These are phyloP conservation scores for Malurus cyaneus DNA, from an alignment of 2,113 vertebrate species.

Conservation along the genomic window DNA sequence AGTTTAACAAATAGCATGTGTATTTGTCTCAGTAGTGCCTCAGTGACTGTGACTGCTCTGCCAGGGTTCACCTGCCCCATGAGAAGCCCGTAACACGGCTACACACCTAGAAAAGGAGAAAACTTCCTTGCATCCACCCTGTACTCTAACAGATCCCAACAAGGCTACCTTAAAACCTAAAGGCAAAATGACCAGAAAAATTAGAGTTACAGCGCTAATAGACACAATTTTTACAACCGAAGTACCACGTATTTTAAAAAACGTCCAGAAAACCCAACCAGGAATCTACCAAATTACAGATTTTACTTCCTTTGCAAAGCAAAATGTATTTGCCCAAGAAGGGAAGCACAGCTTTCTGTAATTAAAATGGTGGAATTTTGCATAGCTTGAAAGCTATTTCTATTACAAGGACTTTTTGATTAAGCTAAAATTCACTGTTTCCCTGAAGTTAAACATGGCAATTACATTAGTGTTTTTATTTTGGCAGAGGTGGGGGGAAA, in stretches of 20 bases:
- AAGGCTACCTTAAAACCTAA: not conserved
- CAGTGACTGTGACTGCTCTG: not conserved
- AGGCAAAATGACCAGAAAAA: not conserved
- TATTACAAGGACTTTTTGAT: not conserved
- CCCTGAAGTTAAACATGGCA: not conserved
- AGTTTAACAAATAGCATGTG: not conserved
- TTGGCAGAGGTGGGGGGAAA: not conserved
- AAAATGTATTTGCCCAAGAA: not conserved
- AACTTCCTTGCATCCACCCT: not conserved
- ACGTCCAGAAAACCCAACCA: not conserved
- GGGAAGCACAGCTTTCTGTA: not conserved
- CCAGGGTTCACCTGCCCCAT: not conserved
- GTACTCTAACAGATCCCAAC: not conserved
- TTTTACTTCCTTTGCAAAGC: not conserved
- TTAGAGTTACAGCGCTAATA: not conserved
- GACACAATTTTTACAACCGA: not conserved
- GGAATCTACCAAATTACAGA: not conserved
- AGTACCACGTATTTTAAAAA: not conserved
- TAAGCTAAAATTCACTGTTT: not conserved
- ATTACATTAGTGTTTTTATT: not conserved
- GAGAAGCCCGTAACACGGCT: not conserved
- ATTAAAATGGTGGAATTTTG: not conserved
- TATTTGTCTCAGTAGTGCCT: not conserved
- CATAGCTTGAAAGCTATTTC: not conserved
- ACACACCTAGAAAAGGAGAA: not conserved